Evolutionary conservation across 2,797 vertebrate species (phyloP).

Genomic region (Acipenser oxyrinchus): DNA sequence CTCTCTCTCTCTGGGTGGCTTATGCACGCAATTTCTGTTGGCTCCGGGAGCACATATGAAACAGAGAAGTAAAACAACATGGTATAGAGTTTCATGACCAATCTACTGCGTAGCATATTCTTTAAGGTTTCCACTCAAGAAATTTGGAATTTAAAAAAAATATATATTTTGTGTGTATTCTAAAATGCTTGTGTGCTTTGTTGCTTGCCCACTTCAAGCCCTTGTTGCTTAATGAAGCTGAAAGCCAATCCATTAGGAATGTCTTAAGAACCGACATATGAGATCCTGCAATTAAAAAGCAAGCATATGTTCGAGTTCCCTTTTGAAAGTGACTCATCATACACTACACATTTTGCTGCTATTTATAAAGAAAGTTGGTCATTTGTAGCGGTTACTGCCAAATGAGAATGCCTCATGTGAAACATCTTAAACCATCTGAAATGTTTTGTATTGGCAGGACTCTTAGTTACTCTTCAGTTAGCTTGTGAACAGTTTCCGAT

Average conservation of each 20-base stretch:
- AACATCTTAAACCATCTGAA: conserved; percentile 14
- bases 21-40: conserved; percentile 31
- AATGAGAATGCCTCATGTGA: conserved; percentile 17
- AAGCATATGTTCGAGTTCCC: conserved; percentile 11
- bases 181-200: conserved; percentile 25
- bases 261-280: conserved; percentile 13
- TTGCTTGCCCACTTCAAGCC: conserved; percentile 29
- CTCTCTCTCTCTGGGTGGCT: conserved; percentile 29
- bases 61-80: conserved; percentile 6
- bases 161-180: conserved; percentile 4
- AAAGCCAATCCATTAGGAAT: conserved; percentile 14
- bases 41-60: conserved; percentile 14
- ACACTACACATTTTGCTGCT: conserved; percentile 27
- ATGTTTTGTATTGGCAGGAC: not conserved
- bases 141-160: not conserved
- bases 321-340: conserved; percentile 33
- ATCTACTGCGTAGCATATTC: conserved; percentile 2
- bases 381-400: conserved; percentile 27
- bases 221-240: conserved; percentile 15
- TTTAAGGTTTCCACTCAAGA: conserved; percentile 15
- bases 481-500: conserved; percentile 1
- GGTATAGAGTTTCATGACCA: not conserved
- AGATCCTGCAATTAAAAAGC: conserved; percentile 14
- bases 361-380: conserved; percentile 44
- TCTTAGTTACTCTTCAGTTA: not conserved